These are phyloP conservation scores for Anguilla obscura DNA, from an alignment of 2,797 vertebrate species.

Conservation along the genomic window DNA sequence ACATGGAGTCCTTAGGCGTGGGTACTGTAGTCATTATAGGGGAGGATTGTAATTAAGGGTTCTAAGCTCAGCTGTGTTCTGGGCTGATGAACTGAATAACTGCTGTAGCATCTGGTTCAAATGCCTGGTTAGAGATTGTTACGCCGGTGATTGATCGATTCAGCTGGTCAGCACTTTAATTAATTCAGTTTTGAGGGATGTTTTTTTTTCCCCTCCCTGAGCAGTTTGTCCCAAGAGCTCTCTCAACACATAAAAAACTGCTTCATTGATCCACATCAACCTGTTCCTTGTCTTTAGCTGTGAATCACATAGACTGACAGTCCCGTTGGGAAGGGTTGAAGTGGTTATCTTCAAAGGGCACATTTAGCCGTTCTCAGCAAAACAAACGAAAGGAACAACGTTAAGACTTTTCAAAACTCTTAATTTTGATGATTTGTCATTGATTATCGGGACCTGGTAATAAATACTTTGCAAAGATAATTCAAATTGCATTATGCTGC, in stretches of 20 bases:
- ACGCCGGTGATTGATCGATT: neutral
- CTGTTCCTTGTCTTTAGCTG: neutral
- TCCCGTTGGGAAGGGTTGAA: neutral
- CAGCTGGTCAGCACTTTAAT: conserved; percentile 15
- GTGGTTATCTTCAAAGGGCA: neutral
- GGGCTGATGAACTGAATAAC: neutral
- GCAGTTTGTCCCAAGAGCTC: neutral
- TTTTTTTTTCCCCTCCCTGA: neutral
- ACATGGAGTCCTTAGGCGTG: neutral
- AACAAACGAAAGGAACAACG: neutral
- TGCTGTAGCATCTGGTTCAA: neutral
- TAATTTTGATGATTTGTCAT: neutral
- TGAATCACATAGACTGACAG: conserved; percentile 2
- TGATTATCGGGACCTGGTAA: neutral
- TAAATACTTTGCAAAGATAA: neutral
- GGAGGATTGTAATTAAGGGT: neutral
- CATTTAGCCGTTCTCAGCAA: neutral
- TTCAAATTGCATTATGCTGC: neutral
- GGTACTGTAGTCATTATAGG: neutral
- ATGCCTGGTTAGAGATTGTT: conserved; percentile 8
- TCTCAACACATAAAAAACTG: conserved; percentile 9
- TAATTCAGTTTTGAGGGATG: conserved; percentile 16
- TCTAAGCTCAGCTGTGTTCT: neutral
- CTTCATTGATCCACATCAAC: conserved; percentile 24
- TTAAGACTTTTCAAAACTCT: neutral